A percentile compares a stretch with the other conserved stretches of the same genome.
These are phyloP conservation scores for Octodon degus DNA, from an alignment of 2,113 vertebrate genomes.

Conservation along the genomic window DNA sequence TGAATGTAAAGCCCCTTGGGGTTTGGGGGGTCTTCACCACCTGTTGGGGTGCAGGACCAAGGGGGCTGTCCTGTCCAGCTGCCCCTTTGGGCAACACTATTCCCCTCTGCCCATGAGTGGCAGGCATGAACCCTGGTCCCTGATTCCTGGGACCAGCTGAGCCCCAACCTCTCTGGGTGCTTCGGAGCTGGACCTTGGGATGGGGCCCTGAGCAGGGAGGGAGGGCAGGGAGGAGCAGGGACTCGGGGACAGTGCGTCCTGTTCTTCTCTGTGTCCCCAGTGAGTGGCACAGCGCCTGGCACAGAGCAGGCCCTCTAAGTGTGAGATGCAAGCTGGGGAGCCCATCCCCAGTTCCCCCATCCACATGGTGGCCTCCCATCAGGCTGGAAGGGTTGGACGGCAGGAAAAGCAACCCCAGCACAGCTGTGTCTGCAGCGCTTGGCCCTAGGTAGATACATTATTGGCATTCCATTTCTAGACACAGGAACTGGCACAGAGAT, in stretches of 20 bases:
- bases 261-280: conserved; percentile 70
- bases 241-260: conserved; percentile 68
- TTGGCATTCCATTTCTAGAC: not conserved
- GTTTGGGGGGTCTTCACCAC: not conserved
- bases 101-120: not conserved
- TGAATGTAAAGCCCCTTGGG: not conserved
- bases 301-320: conserved; percentile 71
- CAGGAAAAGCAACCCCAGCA: not conserved
- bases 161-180: not conserved
- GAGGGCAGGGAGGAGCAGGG: not conserved
- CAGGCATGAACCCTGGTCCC: not conserved
- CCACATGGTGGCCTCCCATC: not conserved
- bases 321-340: conserved; percentile 18
- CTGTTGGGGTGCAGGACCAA: conserved; percentile 10
- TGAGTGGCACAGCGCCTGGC: conserved; percentile 69
- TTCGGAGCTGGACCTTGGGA: not conserved
- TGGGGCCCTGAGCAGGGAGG: not conserved
- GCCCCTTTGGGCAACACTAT: not conserved
- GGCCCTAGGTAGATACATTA: not conserved
- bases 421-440: not conserved
- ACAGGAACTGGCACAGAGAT: not conserved
- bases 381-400: not conserved
- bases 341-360: not conserved
- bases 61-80: not conserved
- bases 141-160: not conserved